Conservation (phyloP, 2,113 vertebrate species). For the Lophius piscatorius region DNA sequence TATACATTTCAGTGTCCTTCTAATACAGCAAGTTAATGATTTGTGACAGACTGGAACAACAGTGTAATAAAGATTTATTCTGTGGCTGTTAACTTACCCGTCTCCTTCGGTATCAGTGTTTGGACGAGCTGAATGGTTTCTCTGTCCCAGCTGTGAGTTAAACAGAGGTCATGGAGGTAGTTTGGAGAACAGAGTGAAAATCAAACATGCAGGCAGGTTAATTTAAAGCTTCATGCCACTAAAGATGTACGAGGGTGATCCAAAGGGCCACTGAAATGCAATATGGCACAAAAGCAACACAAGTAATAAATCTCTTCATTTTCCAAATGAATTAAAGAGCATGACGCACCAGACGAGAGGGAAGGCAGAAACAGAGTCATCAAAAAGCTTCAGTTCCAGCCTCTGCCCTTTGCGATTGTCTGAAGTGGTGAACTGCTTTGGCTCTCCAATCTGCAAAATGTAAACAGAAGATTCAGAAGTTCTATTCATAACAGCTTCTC, state of each 20-base stretch:
- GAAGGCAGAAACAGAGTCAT: conserved; percentile 89
- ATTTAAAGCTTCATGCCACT: conserved; percentile 27
- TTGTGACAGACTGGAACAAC: conserved; percentile 53
- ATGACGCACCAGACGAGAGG: conserved; percentile 86
- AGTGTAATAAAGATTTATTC: conserved; percentile 44
- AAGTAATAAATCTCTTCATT: conserved; percentile 34
- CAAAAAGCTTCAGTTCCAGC: conserved; percentile 92
- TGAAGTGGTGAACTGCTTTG: conserved; percentile 88
- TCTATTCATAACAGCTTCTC: conserved; percentile 8
- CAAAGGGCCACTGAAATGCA: conserved; percentile 9
- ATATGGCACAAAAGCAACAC: conserved; percentile 21
- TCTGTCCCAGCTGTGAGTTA: conserved; percentile 89
- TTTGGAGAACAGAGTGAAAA: conserved; percentile 45
- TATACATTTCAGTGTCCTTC: conserved; percentile 24
- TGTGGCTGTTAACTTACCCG: conserved; percentile 80
- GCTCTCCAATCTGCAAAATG: conserved; percentile 84
- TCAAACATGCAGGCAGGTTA: conserved; percentile 44
- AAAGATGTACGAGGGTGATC: conserved; percentile 14
- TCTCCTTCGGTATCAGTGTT: conserved; percentile 87
- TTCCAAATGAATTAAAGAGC: conserved; percentile 26
- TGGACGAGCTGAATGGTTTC: conserved; percentile 90
- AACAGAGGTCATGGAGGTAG: conserved; percentile 49
- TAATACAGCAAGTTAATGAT: conserved; percentile 29
- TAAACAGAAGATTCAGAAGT: too few species aligned
- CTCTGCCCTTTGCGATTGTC: conserved; percentile 92